Evolutionary conservation across 2,888 invertebrate genomes (phyloP), one percentile per base, ranked within the genome.

Genomic region (Apocheima hispidaria): DNA sequence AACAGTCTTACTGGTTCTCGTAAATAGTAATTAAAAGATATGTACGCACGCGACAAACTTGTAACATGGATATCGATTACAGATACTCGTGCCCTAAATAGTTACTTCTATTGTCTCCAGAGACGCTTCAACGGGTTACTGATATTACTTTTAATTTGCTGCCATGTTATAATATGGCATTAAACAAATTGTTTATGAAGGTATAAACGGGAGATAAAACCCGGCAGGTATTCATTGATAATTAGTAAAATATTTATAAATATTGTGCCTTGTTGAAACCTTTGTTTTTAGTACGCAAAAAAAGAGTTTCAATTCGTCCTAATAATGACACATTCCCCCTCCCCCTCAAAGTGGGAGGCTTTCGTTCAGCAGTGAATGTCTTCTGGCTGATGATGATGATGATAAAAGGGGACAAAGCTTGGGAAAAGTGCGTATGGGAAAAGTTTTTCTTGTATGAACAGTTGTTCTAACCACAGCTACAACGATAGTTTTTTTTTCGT

Each of bases 71-170:
- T 28, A 14, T 44, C n/a, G 4, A 46, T 46, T 10, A 30, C 18
- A 46, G 5, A 12, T 10, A 30, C 4, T 18, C 30, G 16, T 28
- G 14, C 23, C 1, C 10, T 46, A 18, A n/a, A 44, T 2, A 14
- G 41, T 41, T 41, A 20, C 41, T 21, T 23, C 12, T 44, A 44
- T 46, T 46, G 30, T 30, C 30, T 12, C 28, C n/a, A 2, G 46
- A 46, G 46, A 28, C 30, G 26, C 16, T 4, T 28, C 28, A 10
- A 18, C 30, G 12, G 16, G 16, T 28, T 14, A 16, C 10, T 43
- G 23, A 44, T 16, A 16, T 28, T 16, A 26, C 46, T 28, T 10
- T 44, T 28, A 28, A 46, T 46, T 30, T 30, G 28, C 28, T 46
- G 9, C 21, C 6, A 46, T 16, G 10, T 44, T 26, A 30, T 14